Conservation (phyloP, 1,140 invertebrate species). For the Adelges cooleyi region DNA sequence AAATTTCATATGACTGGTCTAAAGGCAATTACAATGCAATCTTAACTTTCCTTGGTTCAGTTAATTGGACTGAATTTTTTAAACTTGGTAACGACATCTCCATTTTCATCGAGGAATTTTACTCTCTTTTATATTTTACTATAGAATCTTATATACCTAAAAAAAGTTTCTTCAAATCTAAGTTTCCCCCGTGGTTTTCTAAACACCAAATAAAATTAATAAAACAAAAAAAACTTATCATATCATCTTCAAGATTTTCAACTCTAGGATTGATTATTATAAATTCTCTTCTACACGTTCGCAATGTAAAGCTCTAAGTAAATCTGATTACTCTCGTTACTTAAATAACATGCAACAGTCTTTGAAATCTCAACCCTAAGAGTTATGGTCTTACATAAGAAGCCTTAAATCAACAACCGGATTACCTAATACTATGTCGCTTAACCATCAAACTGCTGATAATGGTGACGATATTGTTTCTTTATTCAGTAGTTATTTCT, state of each 20-base stretch:
- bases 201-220: not conserved
- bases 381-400: too few relatives aligned
- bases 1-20: not conserved
- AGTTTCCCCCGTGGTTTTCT: not conserved
- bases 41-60: not conserved
- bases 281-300: not conserved
- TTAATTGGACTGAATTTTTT: not conserved
- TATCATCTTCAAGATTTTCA: not conserved
- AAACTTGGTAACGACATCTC: not conserved
- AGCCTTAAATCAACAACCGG: not conserved
- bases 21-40: not conserved
- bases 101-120: not conserved
- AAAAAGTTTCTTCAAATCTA: not conserved
- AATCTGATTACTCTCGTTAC: not conserved
- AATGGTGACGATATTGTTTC: not conserved
- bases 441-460: not conserved
- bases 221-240: not conserved
- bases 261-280: not conserved
- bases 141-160: not conserved
- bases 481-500: not conserved
- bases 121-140: not conserved
- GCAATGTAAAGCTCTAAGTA: not conserved
- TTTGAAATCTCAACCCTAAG: not conserved
- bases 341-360: not conserved
- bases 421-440: not conserved